Evolutionary conservation across 2,797 vertebrate genomes (phyloP).

Genomic region (Meriones psammophilus): DNA sequence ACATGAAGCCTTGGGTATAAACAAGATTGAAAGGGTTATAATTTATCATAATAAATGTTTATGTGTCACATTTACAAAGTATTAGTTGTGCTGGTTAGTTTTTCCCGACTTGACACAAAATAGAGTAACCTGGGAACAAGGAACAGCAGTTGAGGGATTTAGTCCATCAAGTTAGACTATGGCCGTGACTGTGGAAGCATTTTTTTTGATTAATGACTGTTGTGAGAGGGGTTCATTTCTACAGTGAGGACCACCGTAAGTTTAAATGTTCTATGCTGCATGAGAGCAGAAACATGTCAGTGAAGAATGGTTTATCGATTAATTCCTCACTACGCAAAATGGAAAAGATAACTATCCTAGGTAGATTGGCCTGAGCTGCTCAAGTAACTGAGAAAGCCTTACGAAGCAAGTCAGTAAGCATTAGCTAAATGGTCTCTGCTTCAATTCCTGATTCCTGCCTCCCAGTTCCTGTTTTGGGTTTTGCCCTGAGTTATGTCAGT

Average conservation of each 20-base stretch:
- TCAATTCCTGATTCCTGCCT: neutral
- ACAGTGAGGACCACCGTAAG: neutral
- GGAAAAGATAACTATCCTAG: neutral
- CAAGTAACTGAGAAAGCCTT: too few relatives aligned
- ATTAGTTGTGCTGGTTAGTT: neutral
- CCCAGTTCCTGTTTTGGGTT: neutral
- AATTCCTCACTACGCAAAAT: neutral
- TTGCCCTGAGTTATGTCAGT: neutral
- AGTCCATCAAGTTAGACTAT: neutral
- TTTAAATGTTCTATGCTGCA: neutral
- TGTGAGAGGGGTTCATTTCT: neutral
- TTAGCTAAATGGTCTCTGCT: neutral
- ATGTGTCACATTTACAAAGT: neutral
- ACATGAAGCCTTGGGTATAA: neutral
- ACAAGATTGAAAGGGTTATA: neutral
- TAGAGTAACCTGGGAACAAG: neutral
- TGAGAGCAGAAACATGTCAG: neutral
- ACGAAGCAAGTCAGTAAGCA: neutral
- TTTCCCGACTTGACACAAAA: neutral
- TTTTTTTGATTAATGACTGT: neutral
- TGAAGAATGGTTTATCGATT: neutral
- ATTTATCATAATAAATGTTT: neutral
- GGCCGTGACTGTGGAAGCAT: accelerated
- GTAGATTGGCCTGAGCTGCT: neutral
- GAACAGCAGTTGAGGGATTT: neutral